Evolutionary conservation across 2,113 vertebrate species (phyloP).

Genomic region (Pelodiscus sinensis): DNA sequence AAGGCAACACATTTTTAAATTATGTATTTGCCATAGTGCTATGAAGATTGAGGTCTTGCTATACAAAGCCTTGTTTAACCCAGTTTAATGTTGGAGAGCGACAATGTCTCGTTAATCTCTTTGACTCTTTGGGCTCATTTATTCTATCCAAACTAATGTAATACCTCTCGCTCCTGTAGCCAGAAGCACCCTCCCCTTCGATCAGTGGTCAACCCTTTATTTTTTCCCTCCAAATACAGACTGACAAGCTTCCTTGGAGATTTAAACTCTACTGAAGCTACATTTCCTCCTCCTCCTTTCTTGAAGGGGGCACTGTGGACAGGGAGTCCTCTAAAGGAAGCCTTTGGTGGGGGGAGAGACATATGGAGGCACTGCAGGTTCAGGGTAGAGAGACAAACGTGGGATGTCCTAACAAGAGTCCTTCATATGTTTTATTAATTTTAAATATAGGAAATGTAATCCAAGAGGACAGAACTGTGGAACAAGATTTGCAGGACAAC

Average conservation of each 20-base stretch:
- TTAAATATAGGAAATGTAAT: background rate
- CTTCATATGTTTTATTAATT: background rate
- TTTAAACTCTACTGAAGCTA: background rate
- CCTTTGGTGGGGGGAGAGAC: background rate
- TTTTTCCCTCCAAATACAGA: background rate
- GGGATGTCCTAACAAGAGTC: background rate
- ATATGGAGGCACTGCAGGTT: background rate
- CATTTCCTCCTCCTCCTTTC: background rate
- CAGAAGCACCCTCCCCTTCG: background rate
- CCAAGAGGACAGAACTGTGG: conserved; percentile 34
- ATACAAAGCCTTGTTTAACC: background rate
- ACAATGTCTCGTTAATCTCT: background rate
- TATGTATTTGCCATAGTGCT: background rate
- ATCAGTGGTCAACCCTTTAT: fast-evolving
- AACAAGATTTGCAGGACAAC: conserved; percentile 35
- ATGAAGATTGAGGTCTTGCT: background rate
- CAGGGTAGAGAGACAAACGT: background rate
- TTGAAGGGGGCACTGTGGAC: background rate
- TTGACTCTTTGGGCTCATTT: background rate
- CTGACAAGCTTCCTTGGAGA: background rate
- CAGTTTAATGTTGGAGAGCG: background rate
- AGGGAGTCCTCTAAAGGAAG: background rate
- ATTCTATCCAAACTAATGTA: background rate
- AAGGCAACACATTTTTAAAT: background rate
- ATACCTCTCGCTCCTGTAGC: background rate